These are phyloP conservation scores for Tenrec ecaudatus DNA, from an alignment of 2,113 vertebrate genomes.

Conservation along the genomic window DNA sequence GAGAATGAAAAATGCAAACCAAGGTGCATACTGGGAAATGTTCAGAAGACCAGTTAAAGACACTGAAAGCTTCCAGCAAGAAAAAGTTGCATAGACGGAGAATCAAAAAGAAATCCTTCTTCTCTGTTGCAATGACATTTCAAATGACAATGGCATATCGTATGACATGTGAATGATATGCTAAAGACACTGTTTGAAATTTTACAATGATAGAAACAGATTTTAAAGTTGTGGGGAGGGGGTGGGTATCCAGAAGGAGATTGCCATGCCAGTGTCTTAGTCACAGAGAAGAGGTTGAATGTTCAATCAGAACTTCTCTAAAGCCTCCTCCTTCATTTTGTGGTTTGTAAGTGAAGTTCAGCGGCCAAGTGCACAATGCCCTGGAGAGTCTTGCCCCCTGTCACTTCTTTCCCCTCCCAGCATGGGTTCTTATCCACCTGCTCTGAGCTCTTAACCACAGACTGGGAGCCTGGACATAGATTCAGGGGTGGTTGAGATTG, in stretches of 20 bases:
- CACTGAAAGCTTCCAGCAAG: constrained; percentile 1
- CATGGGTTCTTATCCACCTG: neutral
- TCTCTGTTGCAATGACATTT: neutral
- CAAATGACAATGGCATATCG: neutral
- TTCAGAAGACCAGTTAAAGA: neutral
- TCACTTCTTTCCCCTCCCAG: neutral
- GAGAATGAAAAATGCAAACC: neutral
- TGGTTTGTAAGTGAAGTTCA: neutral
- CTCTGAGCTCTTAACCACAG: neutral
- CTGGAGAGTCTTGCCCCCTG: neutral
- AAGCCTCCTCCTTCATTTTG: constrained; percentile 12
- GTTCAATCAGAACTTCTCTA: neutral
- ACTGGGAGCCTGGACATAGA: neutral
- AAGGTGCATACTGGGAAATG: neutral
- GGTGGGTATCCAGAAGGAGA: no score
- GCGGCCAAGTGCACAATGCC: neutral
- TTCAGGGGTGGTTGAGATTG: neutral
- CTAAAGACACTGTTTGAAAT: no score
- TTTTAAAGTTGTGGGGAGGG: no score
- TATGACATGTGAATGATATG: no score
- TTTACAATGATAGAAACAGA: no score
- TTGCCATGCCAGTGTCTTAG: no score
- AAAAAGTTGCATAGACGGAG: neutral
- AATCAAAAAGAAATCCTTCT: neutral
- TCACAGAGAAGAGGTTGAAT: neutral